Conservation (phyloP, 1,140 invertebrate species). For the Laupala kohalensis region DNA sequence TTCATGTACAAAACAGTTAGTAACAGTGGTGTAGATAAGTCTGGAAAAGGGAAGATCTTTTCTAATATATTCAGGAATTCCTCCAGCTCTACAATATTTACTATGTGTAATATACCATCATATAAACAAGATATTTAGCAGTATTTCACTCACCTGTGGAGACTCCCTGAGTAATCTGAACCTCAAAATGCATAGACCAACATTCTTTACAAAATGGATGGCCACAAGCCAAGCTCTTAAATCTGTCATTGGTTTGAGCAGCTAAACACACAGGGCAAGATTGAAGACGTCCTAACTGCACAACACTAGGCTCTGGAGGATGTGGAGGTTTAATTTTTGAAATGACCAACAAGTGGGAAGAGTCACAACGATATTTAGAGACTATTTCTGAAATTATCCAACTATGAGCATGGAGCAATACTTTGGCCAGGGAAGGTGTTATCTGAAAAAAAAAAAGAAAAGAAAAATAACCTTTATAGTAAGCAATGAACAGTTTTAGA, state of each 20-base stretch:
- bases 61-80: too few relatives aligned
- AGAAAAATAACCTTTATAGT: too few relatives aligned
- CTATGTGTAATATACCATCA: too few relatives aligned
- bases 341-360: conserved; percentile 58
- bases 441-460: conserved; percentile 39
- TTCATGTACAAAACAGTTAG: too few relatives aligned
- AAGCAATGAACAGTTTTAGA: too few relatives aligned
- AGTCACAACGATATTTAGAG: conserved; percentile 59
- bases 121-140: too few relatives aligned
- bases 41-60: too few relatives aligned
- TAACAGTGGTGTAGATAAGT: too few relatives aligned
- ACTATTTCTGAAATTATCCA: conserved; percentile 76
- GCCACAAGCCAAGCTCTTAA: conserved; percentile 70
- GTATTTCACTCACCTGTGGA: conserved; percentile 58
- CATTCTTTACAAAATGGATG: conserved; percentile 91
- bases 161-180: conserved; percentile 81
- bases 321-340: conserved; percentile 64
- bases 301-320: conserved; percentile 20
- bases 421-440: conserved; percentile 81
- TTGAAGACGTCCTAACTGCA: conserved; percentile 12
- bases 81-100: too few relatives aligned
- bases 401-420: conserved; percentile 72
- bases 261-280: conserved; percentile 49
- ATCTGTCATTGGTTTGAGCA: conserved; percentile 39
- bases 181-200: conserved; percentile 90